phyloP scores from a whole-genome alignment of 64 coral and sea anemone species.

The Pachyseris speciosa region DNA sequence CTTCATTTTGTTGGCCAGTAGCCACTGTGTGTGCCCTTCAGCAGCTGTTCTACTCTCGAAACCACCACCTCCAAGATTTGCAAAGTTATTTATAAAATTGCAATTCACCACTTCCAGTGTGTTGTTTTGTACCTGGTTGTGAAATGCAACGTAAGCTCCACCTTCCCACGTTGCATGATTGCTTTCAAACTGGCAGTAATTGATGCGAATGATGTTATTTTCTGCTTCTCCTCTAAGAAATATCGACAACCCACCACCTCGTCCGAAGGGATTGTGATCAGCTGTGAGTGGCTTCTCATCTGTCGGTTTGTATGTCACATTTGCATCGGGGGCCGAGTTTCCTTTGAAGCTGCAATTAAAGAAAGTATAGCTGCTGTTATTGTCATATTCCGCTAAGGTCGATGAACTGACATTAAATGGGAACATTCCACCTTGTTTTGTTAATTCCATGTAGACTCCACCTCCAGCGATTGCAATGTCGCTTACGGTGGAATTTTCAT shows the following conservation, averaged over 20 bases:
- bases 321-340: neutral
- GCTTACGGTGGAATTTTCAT: neutral
- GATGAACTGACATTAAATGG: constrained; percentile 8
- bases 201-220: constrained; percentile 62
- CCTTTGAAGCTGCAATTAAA: neutral
- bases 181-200: constrained; percentile 41
- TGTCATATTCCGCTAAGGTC: neutral
- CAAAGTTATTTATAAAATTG: constrained; percentile 19
- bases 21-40: neutral
- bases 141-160: constrained; percentile 63
- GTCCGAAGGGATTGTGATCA: constrained; percentile 26
- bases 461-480: constrained; percentile 41
- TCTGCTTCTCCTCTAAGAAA: constrained; percentile 50
- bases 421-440: neutral
- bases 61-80: constrained; percentile 51
- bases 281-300: neutral
- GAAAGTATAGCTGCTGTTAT: constrained; percentile 15
- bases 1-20: constrained; percentile 29
- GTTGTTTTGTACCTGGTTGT: constrained; percentile 36
- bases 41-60: constrained; percentile 41
- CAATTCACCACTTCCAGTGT: neutral
- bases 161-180: constrained; percentile 69
- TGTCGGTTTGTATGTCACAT: neutral
- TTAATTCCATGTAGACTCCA: constrained; percentile 55
- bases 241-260: constrained; percentile 53